Conservation (phyloP, 2,797 vertebrate genomes). For the Siniperca scherzeri region DNA sequence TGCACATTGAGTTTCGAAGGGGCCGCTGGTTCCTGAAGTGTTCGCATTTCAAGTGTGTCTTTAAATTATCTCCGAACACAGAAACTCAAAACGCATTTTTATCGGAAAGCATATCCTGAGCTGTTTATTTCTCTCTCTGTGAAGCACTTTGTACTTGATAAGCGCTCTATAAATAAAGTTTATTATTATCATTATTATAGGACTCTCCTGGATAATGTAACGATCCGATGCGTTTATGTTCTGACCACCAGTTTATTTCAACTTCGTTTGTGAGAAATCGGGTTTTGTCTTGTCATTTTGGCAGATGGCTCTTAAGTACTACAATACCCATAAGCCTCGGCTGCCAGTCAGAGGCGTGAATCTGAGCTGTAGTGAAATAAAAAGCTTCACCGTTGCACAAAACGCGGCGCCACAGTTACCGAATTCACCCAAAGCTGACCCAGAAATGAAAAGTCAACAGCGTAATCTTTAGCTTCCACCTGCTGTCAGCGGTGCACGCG, state of each 20-base stretch:
- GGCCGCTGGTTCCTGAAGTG: background rate
- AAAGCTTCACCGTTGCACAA: background rate
- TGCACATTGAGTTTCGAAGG: no score
- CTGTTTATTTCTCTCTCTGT: no score
- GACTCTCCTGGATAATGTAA: background rate
- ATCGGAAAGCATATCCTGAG: no score
- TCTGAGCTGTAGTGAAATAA: no score
- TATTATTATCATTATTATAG: no score
- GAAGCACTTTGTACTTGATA: no score
- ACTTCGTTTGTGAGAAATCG: background rate
- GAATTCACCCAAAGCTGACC: no score
- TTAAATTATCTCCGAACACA: background rate
- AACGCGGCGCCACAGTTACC: background rate
- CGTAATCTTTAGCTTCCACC: background rate
- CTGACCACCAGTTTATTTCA: background rate
- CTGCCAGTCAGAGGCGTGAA: background rate
- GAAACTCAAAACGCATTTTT: background rate
- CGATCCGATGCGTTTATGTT: background rate
- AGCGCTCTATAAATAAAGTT: no score
- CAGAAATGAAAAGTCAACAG: background rate
- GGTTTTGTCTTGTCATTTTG: background rate
- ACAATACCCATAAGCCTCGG: background rate
- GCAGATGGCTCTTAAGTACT: no score
- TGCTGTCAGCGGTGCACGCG: background rate
- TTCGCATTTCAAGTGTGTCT: background rate